Evolutionary conservation across 2,113 vertebrate genomes (phyloP).

Genomic region (Hemiprocne comata): DNA sequence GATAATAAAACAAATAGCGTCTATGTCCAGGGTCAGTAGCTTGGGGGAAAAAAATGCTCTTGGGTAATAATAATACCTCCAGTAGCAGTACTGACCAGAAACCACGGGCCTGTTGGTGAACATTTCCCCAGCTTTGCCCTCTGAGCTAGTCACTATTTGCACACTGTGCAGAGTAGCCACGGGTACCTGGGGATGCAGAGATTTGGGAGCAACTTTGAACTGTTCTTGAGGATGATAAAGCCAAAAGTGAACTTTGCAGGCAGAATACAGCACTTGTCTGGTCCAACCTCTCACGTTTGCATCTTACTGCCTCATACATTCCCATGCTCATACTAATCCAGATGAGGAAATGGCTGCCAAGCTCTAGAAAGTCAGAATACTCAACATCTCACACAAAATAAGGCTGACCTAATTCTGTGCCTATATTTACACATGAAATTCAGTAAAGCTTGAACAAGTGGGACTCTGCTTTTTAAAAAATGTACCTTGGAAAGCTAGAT

Average conservation of each 20-base stretch:
- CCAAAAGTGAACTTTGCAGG: background rate
- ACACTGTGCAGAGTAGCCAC: background rate
- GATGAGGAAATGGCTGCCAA: background rate
- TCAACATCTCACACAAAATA: background rate
- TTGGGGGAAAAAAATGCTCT: background rate
- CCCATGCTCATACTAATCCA: background rate
- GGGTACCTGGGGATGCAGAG: background rate
- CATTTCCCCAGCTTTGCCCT: background rate
- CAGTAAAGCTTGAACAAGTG: background rate
- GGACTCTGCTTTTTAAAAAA: background rate
- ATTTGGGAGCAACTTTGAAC: background rate
- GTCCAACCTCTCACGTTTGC: background rate
- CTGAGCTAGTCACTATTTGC: background rate
- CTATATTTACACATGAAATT: background rate
- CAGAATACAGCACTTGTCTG: background rate
- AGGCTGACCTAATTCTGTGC: background rate
- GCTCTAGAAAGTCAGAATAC: background rate
- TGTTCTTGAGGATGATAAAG: background rate
- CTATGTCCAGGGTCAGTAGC: background rate
- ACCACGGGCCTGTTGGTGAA: background rate
- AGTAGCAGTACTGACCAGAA: constrained; percentile 28
- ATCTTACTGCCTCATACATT: background rate
- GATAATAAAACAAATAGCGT: constrained; percentile 53
- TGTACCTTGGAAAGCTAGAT: background rate
- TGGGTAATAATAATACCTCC: constrained; percentile 20